Base-by-base conservation (phyloP, 2,113 vertebrate genomes). In the Actinemys pallida region DNA sequence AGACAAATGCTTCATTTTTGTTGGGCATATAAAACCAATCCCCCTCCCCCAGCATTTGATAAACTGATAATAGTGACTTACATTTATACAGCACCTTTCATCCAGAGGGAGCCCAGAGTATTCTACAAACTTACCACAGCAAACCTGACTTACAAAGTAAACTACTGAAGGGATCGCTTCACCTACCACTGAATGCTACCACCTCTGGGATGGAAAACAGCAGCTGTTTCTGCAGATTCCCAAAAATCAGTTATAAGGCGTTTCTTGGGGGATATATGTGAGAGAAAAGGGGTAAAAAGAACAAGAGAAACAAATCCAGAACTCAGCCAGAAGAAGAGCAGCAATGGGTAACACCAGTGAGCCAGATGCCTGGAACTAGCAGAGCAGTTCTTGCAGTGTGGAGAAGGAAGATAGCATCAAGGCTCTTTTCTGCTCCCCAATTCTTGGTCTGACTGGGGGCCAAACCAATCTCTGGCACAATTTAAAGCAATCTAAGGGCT, bases 271-370 rank as follows among this genome's bases (percentile, higher is more conserved):
- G 24, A 29, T 42, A 47, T 0, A 75, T 11, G 54, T 42, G 53
- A 49, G 62, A 93, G 39, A 22, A 49, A 93, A 87, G 84, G 13
- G 10, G 49, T 0, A 0, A 24, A 5, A 42, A 75, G 72, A 91
- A 3, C 8, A 76, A 69, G 65, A 65, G 31, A 65, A 82, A 6
- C 52, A 19, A 29, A 81, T 1, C 2, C 17, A 83, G 17, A 92
- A 76, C 45, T 39, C 54, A 80, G 31, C 27, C 42, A 19, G 47
- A 16, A 82, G 17, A 75, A 47, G 57, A 54, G 39, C 5, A 62
- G 8, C 53, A 31, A 2, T 1, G 10, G 47, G 4, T 35, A 1
- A 13, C 0, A 1, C 0, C 1, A 31, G 56, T 78, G 2, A 20
- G 10, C 17, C 3, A 78, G 56, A 49, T 27, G 2, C 29, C 76